Conservation (phyloP, 2,113 vertebrate species). For the Paramisgurnus dabryanus region DNA sequence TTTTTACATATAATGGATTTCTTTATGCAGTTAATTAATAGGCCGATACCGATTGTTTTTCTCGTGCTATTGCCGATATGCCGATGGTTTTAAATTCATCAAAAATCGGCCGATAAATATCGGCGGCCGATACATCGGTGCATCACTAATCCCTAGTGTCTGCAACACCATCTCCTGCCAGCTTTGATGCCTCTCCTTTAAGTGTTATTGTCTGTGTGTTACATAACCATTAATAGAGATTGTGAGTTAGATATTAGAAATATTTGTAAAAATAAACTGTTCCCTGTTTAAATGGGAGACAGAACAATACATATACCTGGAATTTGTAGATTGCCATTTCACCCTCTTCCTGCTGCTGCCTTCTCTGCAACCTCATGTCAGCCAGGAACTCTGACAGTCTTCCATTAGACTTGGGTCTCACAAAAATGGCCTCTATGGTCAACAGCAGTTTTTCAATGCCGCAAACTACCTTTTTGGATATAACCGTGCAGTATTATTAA, state of each 20-base stretch:
- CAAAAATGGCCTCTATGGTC: conserved; percentile 24
- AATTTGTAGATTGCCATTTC: neutral
- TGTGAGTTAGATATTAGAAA: no score
- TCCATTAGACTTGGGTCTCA: conserved; percentile 15
- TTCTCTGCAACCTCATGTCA: neutral
- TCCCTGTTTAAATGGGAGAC: neutral
- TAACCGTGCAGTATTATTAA: conserved; percentile 12
- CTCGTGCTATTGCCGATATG: no score
- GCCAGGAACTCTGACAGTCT: neutral
- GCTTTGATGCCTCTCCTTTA: conserved; percentile 5
- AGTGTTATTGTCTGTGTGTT: conserved; percentile 33
- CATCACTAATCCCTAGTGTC: no score
- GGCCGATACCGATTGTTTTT: no score
- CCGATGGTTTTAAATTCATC: no score
- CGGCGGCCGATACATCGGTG: no score
- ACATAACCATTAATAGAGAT: neutral
- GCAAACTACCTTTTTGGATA: conserved; percentile 38
- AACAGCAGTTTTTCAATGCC: conserved; percentile 36
- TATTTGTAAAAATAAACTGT: no score
- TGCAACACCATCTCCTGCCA: no score
- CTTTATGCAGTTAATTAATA: no score
- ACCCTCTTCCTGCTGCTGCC: conserved; percentile 1
- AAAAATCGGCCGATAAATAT: no score
- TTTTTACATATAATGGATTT: no score
- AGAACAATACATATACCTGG: conserved; percentile 21